These are phyloP conservation scores for Dendropsophus ebraccatus DNA, from an alignment of 2,113 vertebrate species.

Conservation along the genomic window DNA sequence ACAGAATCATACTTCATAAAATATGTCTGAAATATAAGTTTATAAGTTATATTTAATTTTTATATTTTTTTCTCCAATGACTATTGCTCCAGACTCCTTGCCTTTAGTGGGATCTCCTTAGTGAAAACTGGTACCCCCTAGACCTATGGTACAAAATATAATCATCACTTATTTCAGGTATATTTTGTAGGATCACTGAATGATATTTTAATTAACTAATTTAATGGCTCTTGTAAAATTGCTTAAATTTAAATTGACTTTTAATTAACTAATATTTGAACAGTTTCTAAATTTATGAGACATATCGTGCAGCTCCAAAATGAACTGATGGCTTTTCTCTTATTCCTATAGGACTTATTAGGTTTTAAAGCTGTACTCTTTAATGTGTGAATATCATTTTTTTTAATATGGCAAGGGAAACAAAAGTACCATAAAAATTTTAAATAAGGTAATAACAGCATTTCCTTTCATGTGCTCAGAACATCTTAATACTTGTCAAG, in stretches of 20 bases:
- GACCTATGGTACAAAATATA: not conserved
- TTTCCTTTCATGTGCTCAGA: not conserved
- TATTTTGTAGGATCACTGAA: not conserved
- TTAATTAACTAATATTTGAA: conserved; percentile 40
- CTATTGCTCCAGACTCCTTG: too few relatives aligned
- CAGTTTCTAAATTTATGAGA: not conserved
- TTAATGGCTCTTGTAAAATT: conserved; percentile 36
- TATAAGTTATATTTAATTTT: too few relatives aligned
- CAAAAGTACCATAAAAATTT: not conserved
- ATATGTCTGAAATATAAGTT: not conserved
- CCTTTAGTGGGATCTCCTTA: too few relatives aligned
- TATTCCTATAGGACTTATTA: conserved; percentile 2
- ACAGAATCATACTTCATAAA: not conserved
- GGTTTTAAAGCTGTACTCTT: not conserved
- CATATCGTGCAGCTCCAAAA: not conserved
- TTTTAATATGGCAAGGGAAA: not conserved
- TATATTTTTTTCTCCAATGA: too few relatives aligned
- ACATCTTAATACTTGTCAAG: not conserved
- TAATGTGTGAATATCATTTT: not conserved
- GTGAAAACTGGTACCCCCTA: too few relatives aligned
- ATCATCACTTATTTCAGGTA: not conserved
- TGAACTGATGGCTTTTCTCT: not conserved
- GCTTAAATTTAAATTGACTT: conserved; percentile 20
- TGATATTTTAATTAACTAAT: conserved; percentile 15
- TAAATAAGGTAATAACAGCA: not conserved